Percentiles rank a stretch among this genome's conserved stretches.
These are phyloP conservation scores for Ophion obscuratus DNA, from an alignment of 2,888 invertebrate genomes.

Conservation along the genomic window DNA sequence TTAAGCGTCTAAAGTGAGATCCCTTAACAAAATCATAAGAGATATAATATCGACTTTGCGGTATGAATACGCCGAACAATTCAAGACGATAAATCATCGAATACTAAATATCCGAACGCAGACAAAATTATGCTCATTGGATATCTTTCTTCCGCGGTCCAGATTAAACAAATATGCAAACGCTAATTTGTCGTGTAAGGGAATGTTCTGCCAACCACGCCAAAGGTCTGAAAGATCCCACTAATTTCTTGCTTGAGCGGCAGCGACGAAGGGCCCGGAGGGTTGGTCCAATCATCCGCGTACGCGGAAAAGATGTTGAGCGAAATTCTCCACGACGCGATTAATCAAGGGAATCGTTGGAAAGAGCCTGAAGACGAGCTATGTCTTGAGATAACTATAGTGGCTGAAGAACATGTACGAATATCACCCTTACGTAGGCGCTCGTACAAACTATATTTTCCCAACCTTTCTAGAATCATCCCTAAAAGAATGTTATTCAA, in stretches of 20 bases:
- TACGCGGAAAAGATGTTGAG: slow-evolving; percentile 5
- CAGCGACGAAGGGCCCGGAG: slow-evolving; percentile 21
- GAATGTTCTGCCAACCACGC: background rate
- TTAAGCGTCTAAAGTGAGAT: too few relatives aligned
- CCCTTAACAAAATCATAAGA: too few relatives aligned
- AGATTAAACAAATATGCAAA: background rate
- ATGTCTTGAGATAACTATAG: background rate
- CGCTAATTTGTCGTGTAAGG: background rate
- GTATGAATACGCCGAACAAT: too few relatives aligned
- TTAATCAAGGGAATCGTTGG: slow-evolving; percentile 48
- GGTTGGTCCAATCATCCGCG: slow-evolving; percentile 31
- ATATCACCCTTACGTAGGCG: too few relatives aligned
- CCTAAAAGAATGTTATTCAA: too few relatives aligned
- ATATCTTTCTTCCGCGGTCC: too few relatives aligned
- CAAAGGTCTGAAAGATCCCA: slow-evolving; percentile 26
- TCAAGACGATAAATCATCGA: too few relatives aligned
- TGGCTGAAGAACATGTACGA: background rate
- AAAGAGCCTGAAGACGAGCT: slow-evolving; percentile 6
- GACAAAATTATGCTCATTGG: too few relatives aligned
- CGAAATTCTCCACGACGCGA: background rate
- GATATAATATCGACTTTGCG: too few relatives aligned
- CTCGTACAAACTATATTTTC: too few relatives aligned
- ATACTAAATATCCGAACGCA: too few relatives aligned
- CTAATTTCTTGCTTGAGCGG: slow-evolving; percentile 2
- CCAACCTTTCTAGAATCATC: too few relatives aligned